Base-by-base conservation (phyloP, 2,797 vertebrate species). In the Xenentodon cancila region DNA sequence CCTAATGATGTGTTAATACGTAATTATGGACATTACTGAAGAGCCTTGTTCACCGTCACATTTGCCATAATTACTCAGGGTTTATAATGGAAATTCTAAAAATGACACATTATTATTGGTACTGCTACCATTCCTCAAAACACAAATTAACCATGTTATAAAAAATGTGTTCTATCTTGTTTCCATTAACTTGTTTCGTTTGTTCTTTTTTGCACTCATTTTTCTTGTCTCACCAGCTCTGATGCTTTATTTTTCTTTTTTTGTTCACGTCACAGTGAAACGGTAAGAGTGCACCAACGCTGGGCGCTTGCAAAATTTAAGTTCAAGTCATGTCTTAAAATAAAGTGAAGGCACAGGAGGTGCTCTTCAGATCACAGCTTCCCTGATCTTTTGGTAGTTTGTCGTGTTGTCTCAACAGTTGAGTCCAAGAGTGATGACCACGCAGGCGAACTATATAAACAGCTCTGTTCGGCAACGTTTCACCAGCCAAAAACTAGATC, bases 241-340 rank as follows among this genome's bases (percentile, higher is more conserved):
- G 22, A 72, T 77, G 76, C 59, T 76, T 75, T 84, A 1, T 30
- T 30, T 5, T 30, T 6, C 7, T 30, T 30, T 30, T 30, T 30
- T 85, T 85, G 78, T 85, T 82, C 69, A 57, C 73, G 66, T 81
- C 75, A 75, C 73, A 78, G 68, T 73, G 73, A 75, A 65, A 78
- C 60, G 59, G 67, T 75, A 46, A 67, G 59, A 77, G 78, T 59
- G 71, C n/a, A 43, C 64, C 53, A 67, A 73, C 59, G 68, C 54
- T 70, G 68, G 59, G 25, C 56, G 54, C 70, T 60, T 57, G 73
- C 57, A 68, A 68, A 72, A 77, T 75, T 73, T 75, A 59, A 63
- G 60, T 59, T 71, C 53, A 17, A 71, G 34, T 81, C 44, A 66
- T 48, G 69, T 75, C 55, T 77, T 76, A 71, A 80, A 86, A 81